Evolutionary conservation across 2,113 vertebrate genomes (phyloP), one percentile per base, ranked within the genome.

Genomic region (Catharus bicknelli): DNA sequence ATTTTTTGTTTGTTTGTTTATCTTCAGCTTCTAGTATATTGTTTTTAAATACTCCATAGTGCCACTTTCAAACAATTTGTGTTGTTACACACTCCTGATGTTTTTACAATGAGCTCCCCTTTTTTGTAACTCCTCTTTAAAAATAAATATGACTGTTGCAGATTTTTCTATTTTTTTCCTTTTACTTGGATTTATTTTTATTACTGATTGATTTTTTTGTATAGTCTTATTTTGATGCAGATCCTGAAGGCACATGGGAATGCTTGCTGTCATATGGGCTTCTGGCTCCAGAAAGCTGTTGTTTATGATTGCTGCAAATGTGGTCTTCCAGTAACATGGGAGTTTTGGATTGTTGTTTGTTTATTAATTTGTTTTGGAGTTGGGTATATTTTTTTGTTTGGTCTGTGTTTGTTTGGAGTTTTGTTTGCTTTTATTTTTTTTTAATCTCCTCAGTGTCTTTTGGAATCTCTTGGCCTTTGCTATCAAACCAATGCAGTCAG

Each of bases 281-380:
- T 90, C 59, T 94, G 59, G 27, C 59, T 88, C 51, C 47, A 61
- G 76, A 88, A 90, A 88, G 9, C 27, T 83, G 42, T 58, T 88
- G 16, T 86, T 95, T 88, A 77, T 61, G n/a, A 57, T 81, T 74
- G 86, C 22, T 81, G 59, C 22, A 81, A 86, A 90, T 55, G 10
- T 30, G 51, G 43, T 47, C 18, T 77, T 86, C 38, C 32, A 88
- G 32, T 58, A 76, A 45, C n/a, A 88, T 19, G 9, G 8, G 9
- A 1, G 4, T 22, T 75, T 85, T 45, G 48, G 6, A n/a, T 62
- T 36, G 32, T 63, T 72, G 26, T 69, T 77, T 50, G 9, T 66
- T 66, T 79, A 8, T 43, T 73, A 59, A 67, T 47, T 45, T 83
- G 21, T 26, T 51, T 88, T 61, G 12, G 21, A 18, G 8, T 38